phyloP scores from a whole-genome alignment of 1,140 invertebrate genomes.

The Druon quercuslanigerum region DNA sequence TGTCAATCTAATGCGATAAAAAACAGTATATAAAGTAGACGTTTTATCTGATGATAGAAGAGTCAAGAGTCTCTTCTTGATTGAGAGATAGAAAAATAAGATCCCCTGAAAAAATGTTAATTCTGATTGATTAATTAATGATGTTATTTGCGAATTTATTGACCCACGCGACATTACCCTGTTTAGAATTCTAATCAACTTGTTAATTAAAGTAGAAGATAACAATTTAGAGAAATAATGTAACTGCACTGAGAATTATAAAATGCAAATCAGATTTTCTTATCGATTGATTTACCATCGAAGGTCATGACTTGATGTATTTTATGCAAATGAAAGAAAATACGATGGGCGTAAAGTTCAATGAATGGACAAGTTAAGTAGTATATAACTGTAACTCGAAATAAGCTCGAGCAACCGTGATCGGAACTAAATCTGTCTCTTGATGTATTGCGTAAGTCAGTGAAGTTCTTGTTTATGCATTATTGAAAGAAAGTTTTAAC shows the following conservation, averaged over 20 bases:
- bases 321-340: constrained; percentile 2
- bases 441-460: not conserved
- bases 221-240: too few species aligned
- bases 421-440: constrained; percentile 20
- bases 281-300: not conserved
- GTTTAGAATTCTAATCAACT: too few species aligned
- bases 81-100: not conserved
- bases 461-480: not conserved
- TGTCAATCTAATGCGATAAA: not conserved
- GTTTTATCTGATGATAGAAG: not conserved
- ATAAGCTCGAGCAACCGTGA: not conserved
- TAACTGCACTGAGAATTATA: too few species aligned
- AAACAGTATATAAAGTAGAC: not conserved
- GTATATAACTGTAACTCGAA: not conserved
- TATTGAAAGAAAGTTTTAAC: constrained; percentile 14
- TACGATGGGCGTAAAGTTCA: not conserved
- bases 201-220: too few species aligned
- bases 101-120: not conserved
- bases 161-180: too few species aligned
- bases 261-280: too few species aligned
- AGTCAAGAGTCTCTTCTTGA: not conserved
- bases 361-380: not conserved
- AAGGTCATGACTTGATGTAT: not conserved
- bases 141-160: too few species aligned
- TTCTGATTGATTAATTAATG: too few species aligned